Evolutionary conservation across 2,888 invertebrate species (phyloP).

Genomic region (Tachystola acroxantha): DNA sequence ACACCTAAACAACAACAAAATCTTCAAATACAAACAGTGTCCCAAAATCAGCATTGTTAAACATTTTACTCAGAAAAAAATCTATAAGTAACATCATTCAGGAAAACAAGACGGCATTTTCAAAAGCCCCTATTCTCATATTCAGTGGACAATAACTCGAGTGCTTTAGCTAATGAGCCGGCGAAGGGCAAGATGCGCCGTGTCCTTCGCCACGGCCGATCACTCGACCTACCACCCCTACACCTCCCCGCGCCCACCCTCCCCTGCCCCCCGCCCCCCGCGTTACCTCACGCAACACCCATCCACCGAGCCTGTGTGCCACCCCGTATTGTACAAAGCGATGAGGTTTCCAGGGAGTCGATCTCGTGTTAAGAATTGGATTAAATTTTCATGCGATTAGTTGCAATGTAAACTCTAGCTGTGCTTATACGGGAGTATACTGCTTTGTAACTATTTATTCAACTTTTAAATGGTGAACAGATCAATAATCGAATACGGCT

Average conservation of each 20-base stretch:
- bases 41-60: too few species aligned
- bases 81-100: too few species aligned
- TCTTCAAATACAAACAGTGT: too few species aligned
- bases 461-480: too few species aligned
- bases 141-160: slow-evolving; percentile 36
- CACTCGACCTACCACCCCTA: slow-evolving; percentile 39
- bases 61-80: too few species aligned
- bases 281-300: slow-evolving; percentile 11
- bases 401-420: too few species aligned
- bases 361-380: slow-evolving; percentile 1
- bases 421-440: too few species aligned
- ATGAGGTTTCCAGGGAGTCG: background rate
- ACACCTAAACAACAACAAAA: too few species aligned
- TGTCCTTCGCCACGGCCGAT: slow-evolving; percentile 53
- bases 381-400: background rate
- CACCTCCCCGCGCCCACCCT: slow-evolving; percentile 14
- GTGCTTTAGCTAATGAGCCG: slow-evolving; percentile 46
- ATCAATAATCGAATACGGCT: too few species aligned
- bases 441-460: too few species aligned
- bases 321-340: background rate
- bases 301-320: slow-evolving; percentile 13
- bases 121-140: slow-evolving; percentile 22
- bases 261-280: slow-evolving; percentile 15
- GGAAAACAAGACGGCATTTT: slow-evolving; percentile 3
- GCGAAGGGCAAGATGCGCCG: slow-evolving; percentile 48